Base-by-base conservation (phyloP, 2,797 vertebrate species). In the Enteromius viviparus region DNA sequence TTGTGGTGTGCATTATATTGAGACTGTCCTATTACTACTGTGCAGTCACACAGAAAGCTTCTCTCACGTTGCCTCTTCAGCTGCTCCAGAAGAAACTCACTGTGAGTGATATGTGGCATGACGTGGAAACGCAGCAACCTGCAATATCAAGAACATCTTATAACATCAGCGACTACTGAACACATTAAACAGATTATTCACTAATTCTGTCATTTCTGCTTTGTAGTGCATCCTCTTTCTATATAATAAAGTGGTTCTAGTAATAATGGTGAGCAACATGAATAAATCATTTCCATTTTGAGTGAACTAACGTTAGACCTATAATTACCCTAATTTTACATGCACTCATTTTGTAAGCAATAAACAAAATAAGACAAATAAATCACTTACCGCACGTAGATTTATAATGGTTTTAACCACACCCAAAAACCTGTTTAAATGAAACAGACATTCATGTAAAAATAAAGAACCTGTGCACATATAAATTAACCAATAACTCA, bases 1-100 rank as follows among this genome's bases (percentile, higher is more conserved):
- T 99, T 99, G 65, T 96, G 94, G 86, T 99, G 97, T 0, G 97
- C 97, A 87, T 95, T 95, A 93, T 98, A 99, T 84, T 96, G 96
- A 88, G 94, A 94, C 47, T 97, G 96, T 1, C 96, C 95, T 74
- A 99, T 96, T 37, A 96, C 93, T n/a, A 99, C 91, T 3, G 97
- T 98, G 83, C 97, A 96, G 91, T 99, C 98, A 21, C 98, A 99
- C 60, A 99, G 91, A 81, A 98, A 96, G 53, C 97, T 97, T 49
- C 95, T 95, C 88, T 98, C 96, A 7, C 96, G 93, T 91, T 99
- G 97, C 89, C 95, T 94, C 85, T 97, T 96, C 76, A 99, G 90
- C 68, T 95, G 96, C 90, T 98, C 96, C 86, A 99, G 78, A 14
- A 99, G 96, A 87, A 96, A 96, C 92, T 95, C 95, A 86, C 96